Conservation (phyloP, 2,888 invertebrate species). For the Mycogona germanica region DNA sequence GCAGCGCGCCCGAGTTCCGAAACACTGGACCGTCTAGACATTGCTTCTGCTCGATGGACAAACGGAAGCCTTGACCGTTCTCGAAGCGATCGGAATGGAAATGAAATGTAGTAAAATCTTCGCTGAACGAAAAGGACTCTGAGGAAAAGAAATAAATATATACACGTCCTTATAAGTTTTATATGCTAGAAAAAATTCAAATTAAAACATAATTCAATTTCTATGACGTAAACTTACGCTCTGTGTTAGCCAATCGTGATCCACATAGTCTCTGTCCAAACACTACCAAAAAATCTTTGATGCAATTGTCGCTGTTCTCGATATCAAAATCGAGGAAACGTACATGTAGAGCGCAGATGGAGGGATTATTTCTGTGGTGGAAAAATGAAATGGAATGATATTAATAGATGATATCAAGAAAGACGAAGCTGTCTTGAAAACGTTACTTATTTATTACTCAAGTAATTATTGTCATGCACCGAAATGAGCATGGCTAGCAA, state of each 20-base stretch:
- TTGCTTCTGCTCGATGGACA: background rate
- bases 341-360: background rate
- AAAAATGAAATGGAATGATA: background rate
- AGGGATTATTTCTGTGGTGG: background rate
- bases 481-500: too few relatives aligned
- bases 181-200: background rate
- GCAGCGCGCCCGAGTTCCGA: background rate
- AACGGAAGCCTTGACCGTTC: background rate
- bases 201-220: background rate
- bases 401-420: background rate
- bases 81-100: constrained; percentile 5
- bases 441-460: too few relatives aligned
- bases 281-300: constrained; percentile 3
- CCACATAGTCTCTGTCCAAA: constrained; percentile 4
- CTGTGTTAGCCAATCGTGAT: background rate
- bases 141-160: background rate
- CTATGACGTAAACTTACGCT: background rate
- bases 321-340: constrained; percentile 7
- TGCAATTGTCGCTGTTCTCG: background rate
- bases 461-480: too few relatives aligned
- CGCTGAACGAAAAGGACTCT: background rate
- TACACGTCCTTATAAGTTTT: background rate
- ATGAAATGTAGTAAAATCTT: background rate
- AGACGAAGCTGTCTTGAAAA: too few relatives aligned
- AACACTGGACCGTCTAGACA: constrained; percentile 2